Percentiles rank a stretch among this genome's conserved stretches.
Conservation (phyloP, 2,113 vertebrate species). For the Columba janthina region DNA sequence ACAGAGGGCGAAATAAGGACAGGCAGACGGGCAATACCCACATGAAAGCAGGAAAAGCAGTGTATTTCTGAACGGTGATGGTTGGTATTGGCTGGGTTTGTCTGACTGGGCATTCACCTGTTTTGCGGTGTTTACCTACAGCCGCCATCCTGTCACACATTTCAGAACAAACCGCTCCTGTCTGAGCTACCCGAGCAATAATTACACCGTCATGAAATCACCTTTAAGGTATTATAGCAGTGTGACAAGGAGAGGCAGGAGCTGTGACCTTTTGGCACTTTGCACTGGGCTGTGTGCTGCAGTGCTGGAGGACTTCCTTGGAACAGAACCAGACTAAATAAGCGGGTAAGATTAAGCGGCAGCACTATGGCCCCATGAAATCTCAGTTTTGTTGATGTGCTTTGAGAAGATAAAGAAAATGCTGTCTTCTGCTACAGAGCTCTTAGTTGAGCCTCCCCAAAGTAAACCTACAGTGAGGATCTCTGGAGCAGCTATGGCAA, state of each 20-base stretch:
- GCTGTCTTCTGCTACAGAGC: neutral
- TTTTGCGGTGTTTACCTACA: neutral
- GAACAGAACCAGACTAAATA: neutral
- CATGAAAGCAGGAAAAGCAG: neutral
- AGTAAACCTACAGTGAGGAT: neutral
- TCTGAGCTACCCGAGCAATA: neutral
- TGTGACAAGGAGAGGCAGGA: neutral
- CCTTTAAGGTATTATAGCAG: neutral
- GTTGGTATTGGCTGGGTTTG: neutral
- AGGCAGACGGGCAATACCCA: neutral
- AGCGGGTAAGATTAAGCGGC: neutral
- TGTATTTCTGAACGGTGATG: neutral
- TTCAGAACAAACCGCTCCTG: neutral
- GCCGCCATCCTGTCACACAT: neutral
- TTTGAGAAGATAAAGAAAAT: neutral
- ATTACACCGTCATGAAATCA: neutral
- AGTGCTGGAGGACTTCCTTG: neutral
- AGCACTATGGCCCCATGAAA: neutral
- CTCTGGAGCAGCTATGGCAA: neutral
- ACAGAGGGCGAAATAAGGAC: neutral
- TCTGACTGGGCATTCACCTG: neutral
- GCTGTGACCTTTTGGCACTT: neutral
- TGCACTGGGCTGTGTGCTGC: rapidly evolving
- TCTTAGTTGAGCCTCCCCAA: neutral
- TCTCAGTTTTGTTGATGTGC: neutral